phyloP scores from a whole-genome alignment of 2,888 invertebrate genomes.

The Eristalinus sepulchralis region DNA sequence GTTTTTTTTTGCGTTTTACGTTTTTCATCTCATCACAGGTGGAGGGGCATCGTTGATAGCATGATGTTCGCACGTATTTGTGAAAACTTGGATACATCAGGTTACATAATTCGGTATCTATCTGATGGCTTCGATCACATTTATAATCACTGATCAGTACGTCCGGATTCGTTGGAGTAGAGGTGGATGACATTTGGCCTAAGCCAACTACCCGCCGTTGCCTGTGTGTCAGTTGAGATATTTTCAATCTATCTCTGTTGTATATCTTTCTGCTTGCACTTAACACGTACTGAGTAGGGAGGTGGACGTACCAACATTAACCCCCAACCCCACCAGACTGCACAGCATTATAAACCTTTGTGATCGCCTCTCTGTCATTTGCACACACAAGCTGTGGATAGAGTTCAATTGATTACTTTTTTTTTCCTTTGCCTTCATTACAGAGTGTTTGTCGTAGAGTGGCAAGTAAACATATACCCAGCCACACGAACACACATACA shows the following conservation, averaged over 20 bases:
- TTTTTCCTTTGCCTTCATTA: constrained; percentile 66
- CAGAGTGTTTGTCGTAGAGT: constrained; percentile 31
- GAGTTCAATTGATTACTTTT: constrained; percentile 20
- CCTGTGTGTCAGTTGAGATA: background rate
- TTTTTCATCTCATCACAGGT: background rate
- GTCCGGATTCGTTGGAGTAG: constrained; percentile 43
- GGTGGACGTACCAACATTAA: constrained; percentile 5
- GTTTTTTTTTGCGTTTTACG: too few species aligned
- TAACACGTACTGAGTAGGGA: constrained; percentile 27
- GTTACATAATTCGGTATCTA: constrained; percentile 48
- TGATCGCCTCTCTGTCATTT: background rate
- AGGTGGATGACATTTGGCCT: constrained; percentile 68
- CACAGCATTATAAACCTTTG: background rate
- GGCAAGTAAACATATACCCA: background rate
- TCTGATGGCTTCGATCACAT: constrained; percentile 47
- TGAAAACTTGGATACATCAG: background rate
- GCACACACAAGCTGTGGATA: background rate
- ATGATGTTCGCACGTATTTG: constrained; percentile 14
- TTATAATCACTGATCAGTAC: constrained; percentile 36
- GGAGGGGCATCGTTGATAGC: background rate
- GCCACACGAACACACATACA: background rate
- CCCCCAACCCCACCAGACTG: too few species aligned
- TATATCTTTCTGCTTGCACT: constrained; percentile 1
- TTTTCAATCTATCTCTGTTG: background rate
- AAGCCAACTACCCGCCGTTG: constrained; percentile 29